phyloP scores from a whole-genome alignment of 1,140 invertebrate species.

The Drosophila nikananu region DNA sequence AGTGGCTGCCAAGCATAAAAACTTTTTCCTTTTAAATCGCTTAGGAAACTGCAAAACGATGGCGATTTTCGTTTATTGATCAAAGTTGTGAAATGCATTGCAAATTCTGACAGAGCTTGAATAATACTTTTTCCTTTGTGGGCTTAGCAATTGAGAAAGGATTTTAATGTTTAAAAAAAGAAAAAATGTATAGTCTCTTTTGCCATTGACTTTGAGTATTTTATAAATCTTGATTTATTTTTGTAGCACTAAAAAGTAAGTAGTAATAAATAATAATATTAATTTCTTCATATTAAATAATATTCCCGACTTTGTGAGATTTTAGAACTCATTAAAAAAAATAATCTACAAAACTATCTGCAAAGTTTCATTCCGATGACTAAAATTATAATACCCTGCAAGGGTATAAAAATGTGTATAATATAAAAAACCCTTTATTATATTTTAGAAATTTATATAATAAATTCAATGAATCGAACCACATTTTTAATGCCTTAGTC shows the following conservation, averaged over 20 bases:
- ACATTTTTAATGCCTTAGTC: not conserved
- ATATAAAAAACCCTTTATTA: not conserved
- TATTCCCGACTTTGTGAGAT: too few species aligned
- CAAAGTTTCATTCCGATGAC: too few species aligned
- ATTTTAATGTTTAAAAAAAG: not conserved
- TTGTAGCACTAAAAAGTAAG: not conserved
- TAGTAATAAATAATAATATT: not conserved
- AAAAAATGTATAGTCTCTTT: not conserved
- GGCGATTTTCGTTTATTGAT: conserved; percentile 48
- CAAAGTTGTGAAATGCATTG: conserved; percentile 54
- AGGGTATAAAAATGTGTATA: too few species aligned
- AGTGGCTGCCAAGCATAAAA: conserved; percentile 23
- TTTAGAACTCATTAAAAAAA: too few species aligned
- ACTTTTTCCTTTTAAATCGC: conserved; percentile 32
- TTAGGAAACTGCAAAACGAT: conserved; percentile 53
- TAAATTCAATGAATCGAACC: not conserved
- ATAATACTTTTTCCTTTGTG: not conserved
- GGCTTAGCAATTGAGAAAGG: conserved; percentile 4
- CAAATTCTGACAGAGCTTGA: not conserved
- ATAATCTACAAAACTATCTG: too few species aligned
- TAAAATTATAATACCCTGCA: too few species aligned
- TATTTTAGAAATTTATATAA: not conserved
- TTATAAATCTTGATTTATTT: not conserved
- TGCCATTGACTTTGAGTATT: not conserved
- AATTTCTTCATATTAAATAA: too few species aligned